Conservation (phyloP, 2,113 vertebrate genomes). For the Microcebus jonahi region DNA sequence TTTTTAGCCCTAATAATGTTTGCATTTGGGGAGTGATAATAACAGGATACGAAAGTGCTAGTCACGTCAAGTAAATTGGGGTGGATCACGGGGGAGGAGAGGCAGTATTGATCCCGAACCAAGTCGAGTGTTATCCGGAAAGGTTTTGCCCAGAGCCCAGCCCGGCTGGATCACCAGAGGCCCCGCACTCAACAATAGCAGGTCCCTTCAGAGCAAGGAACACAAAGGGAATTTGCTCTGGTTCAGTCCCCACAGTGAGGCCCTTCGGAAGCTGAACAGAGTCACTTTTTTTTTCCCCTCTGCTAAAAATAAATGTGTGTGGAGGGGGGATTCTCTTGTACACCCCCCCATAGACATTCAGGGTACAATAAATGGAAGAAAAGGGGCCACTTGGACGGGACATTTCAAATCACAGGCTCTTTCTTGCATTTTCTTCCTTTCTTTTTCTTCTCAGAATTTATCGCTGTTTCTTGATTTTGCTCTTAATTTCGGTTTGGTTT, state of each 20-base stretch:
- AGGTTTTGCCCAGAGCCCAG: conserved; percentile 74
- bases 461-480: conserved; percentile 64
- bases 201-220: conserved; percentile 83
- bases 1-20: conserved; percentile 57
- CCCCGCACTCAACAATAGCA: conserved; percentile 82
- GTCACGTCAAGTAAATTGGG: conserved; percentile 77
- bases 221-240: conserved; percentile 87
- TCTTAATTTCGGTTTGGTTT: conserved; percentile 76
- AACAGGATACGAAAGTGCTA: conserved; percentile 75
- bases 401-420: conserved; percentile 65
- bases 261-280: conserved; percentile 85
- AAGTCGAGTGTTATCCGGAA: conserved; percentile 71
- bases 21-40: conserved; percentile 70
- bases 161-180: conserved; percentile 74
- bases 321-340: conserved; percentile 58
- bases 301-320: conserved; percentile 79
- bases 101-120: conserved; percentile 71
- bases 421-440: conserved; percentile 21
- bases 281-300: conserved; percentile 74
- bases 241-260: conserved; percentile 85
- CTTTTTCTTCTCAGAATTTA: conserved; percentile 67
- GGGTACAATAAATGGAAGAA: conserved; percentile 36
- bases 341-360: conserved; percentile 36
- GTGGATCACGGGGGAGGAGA: conserved; percentile 77
- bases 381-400: conserved; percentile 65